phyloP scores from a whole-genome alignment of 2,797 vertebrate genomes.

The Acipenser oxyrinchus region DNA sequence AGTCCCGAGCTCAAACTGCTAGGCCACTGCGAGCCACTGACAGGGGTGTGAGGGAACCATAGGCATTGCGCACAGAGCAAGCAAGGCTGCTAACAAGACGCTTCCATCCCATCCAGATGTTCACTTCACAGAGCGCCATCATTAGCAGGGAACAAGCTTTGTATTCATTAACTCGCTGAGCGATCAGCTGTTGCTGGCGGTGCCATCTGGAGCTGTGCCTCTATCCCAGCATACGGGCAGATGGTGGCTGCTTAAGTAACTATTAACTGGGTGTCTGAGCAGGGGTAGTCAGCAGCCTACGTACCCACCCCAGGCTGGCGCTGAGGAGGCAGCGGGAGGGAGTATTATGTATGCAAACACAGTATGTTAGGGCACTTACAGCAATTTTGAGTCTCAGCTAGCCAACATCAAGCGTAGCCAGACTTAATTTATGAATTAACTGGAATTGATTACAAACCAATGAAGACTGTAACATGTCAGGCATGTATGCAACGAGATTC shows the following conservation, averaged over 20 bases:
- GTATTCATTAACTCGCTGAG: conserved; percentile 15
- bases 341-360: no score
- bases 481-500: no score
- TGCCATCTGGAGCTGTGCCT: conserved; percentile 29
- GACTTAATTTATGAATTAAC: no score
- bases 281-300: background rate
- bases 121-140: conserved; percentile 20
- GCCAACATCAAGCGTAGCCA: no score
- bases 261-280: background rate
- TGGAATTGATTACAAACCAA: no score
- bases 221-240: conserved; percentile 23
- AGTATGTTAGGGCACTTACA: no score
- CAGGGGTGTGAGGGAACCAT: background rate
- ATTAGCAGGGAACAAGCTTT: conserved; percentile 26
- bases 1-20: background rate
- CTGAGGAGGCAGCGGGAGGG: no score
- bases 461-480: no score
- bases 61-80: conserved; percentile 10
- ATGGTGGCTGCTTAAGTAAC: conserved; percentile 21
- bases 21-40: background rate
- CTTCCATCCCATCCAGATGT: conserved; percentile 23
- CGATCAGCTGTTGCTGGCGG: background rate
- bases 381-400: no score
- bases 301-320: background rate
- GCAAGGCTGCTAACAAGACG: conserved; percentile 19